Conservation (phyloP, 2,113 vertebrate genomes). For the Sorex araneus region DNA sequence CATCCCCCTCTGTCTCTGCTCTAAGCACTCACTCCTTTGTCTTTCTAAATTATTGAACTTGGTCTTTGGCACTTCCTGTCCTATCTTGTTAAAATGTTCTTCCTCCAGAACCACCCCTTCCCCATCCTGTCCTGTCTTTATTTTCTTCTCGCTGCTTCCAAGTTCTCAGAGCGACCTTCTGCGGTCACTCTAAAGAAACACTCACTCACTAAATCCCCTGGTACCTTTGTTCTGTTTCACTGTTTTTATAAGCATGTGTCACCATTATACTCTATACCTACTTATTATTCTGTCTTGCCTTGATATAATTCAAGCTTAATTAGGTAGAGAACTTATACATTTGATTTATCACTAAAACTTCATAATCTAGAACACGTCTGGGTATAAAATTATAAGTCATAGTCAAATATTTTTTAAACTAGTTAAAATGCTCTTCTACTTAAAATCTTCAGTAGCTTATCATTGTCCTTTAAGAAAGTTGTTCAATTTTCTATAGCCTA, state of each 20-base stretch:
- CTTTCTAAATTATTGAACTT: neutral
- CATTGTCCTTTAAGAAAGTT: constrained; percentile 25
- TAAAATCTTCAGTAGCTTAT: too few species aligned
- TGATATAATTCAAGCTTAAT: constrained; percentile 1
- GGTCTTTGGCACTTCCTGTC: neutral
- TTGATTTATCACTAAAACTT: neutral
- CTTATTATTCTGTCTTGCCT: neutral
- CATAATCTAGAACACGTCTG: neutral
- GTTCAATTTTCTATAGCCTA: neutral
- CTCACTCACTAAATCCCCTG: neutral
- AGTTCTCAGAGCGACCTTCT: neutral
- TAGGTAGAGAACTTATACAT: neutral
- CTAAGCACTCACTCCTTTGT: neutral
- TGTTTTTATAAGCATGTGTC: neutral
- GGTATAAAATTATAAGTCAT: neutral
- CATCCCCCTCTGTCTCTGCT: neutral
- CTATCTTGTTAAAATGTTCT: neutral
- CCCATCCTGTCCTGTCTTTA: neutral
- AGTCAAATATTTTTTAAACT: neutral
- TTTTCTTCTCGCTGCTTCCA: neutral
- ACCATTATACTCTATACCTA: neutral
- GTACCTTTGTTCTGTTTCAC: neutral
- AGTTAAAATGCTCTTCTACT: too few species aligned
- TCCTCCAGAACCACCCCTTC: too few species aligned
- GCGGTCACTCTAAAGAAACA: neutral